Base-by-base conservation (phyloP, 2,113 vertebrate species). In the Pantherophis guttatus region DNA sequence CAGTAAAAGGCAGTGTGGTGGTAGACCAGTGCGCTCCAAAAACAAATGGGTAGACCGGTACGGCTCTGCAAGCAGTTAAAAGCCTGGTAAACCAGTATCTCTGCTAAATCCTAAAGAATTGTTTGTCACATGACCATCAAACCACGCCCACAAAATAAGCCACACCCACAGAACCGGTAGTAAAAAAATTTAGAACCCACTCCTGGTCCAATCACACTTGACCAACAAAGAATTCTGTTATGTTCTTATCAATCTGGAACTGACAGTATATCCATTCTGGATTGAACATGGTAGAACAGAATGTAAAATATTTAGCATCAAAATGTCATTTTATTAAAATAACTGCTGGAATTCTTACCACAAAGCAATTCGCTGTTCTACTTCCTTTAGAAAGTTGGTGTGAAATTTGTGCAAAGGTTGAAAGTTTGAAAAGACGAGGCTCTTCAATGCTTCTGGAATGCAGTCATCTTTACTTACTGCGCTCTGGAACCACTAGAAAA, bases 331-430 rank as follows among this genome's bases (percentile, higher is more conserved):
- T 57, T 91, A 93, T 26, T 75, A 95, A 54, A 94, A 91, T 55
- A 95, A 91, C 52, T 81, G 90, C 11, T 5, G 91, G 57, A 8
- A 10, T 11, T 93, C 99, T 99, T 97, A 99, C 99, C 99, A 99
- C 29, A 99, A 95, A 91, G 98, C 98, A 92, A 99, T 98, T 92
- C 99, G 98, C 95, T 99, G 99, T 97, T 99, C 99, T 96, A 99
- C 98, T 97, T 99, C 99, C 97, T 98, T 99, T 96, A 99, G 98
- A 97, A 99, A 99, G 95, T 97, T 98, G n/a, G 98, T 97, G 94
- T 99, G 99, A 97, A 99, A 99, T 95, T 98, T 99, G 98, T 99
- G 98, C 96, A 99, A 98, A 86, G 99, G 99, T 97, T 99, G 98
- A 5, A 99, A 99, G 96, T 98, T 99, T 58, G 98, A 98, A 96